Conservation (phyloP, 2,113 vertebrate species). For the Malurus cyaneus region DNA sequence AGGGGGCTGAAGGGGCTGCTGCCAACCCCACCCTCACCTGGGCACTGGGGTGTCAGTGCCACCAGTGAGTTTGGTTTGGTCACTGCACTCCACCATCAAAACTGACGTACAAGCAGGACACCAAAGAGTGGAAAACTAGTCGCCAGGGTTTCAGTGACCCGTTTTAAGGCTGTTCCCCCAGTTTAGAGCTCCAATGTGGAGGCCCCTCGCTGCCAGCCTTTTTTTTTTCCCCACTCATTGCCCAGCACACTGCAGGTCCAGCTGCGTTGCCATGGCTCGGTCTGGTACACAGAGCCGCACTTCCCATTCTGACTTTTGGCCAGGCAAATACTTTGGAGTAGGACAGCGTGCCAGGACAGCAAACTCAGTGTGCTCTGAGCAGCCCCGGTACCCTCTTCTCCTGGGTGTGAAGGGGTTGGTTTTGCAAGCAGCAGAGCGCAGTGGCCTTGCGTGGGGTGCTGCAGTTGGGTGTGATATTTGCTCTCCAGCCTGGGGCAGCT, state of each 20-base stretch:
- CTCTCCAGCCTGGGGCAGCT: background rate
- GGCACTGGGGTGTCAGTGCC: background rate
- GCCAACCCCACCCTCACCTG: background rate
- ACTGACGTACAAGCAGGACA: background rate
- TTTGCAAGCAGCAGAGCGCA: background rate
- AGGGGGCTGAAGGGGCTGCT: background rate
- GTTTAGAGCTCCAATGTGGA: background rate
- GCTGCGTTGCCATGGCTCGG: accelerated
- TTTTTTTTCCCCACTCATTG: accelerated
- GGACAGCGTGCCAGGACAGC: background rate
- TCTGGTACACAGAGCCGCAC: accelerated
- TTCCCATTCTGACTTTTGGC: background rate
- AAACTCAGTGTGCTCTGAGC: background rate
- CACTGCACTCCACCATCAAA: accelerated
- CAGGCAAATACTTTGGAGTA: accelerated
- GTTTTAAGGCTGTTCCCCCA: background rate
- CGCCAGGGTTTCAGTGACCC: background rate
- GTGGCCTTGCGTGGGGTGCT: background rate
- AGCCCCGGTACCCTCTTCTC: background rate
- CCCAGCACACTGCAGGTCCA: background rate
- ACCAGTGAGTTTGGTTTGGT: accelerated
- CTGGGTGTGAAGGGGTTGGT: background rate
- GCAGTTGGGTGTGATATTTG: background rate
- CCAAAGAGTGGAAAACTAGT: background rate
- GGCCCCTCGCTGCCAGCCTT: background rate